Base-by-base conservation (phyloP, 2,888 invertebrate genomes). In the Crossocerus cetratus region DNA sequence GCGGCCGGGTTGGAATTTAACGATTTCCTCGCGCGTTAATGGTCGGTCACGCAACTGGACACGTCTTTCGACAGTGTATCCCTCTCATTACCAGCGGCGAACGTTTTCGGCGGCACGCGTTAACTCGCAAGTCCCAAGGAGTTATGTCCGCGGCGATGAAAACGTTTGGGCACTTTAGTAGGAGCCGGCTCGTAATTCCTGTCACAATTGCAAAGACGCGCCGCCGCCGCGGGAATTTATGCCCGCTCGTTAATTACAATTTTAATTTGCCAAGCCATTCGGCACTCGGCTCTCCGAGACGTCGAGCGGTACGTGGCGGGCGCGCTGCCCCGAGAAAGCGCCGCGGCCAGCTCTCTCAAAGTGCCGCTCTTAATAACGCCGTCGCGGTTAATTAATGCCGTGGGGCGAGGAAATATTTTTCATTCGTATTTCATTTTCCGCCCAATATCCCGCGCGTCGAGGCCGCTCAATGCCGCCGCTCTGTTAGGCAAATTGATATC, bases 191-290 rank as follows among this genome's bases (percentile, higher is more conserved):
- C 45, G 69, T 78, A 77, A 81, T 69, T 72, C 66, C 54, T 53
- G 49, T 45, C 72, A 69, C 74, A 78, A 74, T 83, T 82, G 71
- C 72, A 79, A 73, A 55, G 69, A 74, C 43, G 66, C 49, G 16
- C n/a, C 49, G 16, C 16, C n/a, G n/a, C 16, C 49, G n/a, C 3
- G 49, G 14, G 16, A 49, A 20, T 14, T 45, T 23, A 56, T 45
- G 55, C 45, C 18, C 65, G 65, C 73, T 82, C 79, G 82, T 81
- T 83, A 83, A 83, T 84, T 81, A 75, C 69, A 69, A 78, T 77
- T 76, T 78, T 81, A 76, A 75, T 69, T 57, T 55, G 53, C 49
- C 16, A 18, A 43, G 20, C 49, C 44, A 43, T 59, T 43, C 43
- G 59, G 43, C 44, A 13, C n/a, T 49, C 49, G 59, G 18, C 59